Evolutionary conservation across 2,113 vertebrate genomes (phyloP).

Genomic region (Noturus placidus): DNA sequence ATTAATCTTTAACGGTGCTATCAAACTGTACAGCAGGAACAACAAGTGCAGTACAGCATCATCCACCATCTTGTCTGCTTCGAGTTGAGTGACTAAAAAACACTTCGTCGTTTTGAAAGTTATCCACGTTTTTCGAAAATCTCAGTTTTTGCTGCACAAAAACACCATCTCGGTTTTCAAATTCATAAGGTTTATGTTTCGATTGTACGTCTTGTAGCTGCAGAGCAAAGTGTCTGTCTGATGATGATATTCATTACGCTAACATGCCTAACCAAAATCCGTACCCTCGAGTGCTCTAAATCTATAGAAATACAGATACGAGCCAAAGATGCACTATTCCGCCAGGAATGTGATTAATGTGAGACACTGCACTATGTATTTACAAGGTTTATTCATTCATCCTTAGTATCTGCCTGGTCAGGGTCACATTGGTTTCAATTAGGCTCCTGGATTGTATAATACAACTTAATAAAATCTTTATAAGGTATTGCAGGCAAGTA

Average conservation of each 20-base stretch:
- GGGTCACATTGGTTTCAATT: neutral
- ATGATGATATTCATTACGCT: neutral
- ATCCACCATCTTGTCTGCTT: too few relatives aligned
- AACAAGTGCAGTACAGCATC: too few relatives aligned
- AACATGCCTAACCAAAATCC: neutral
- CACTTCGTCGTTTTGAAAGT: too few relatives aligned
- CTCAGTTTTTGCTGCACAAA: too few relatives aligned
- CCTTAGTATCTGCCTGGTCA: neutral
- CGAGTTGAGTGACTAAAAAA: too few relatives aligned
- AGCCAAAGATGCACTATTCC: neutral
- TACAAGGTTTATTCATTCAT: neutral
- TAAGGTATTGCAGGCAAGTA: neutral
- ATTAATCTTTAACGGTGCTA: too few relatives aligned
- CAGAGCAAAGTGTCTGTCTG: neutral
- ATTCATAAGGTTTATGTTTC: neutral
- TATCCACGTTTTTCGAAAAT: too few relatives aligned
- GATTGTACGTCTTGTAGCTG: neutral
- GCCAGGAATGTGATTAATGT: neutral
- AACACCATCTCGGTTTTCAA: too few relatives aligned
- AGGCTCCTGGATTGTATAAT: neutral
- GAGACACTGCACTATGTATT: neutral
- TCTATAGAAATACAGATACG: neutral
- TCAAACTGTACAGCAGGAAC: too few relatives aligned
- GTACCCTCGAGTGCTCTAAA: neutral
- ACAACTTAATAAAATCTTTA: neutral